Conservation (phyloP, 2,797 vertebrate genomes). For the Myotis vivesi region DNA sequence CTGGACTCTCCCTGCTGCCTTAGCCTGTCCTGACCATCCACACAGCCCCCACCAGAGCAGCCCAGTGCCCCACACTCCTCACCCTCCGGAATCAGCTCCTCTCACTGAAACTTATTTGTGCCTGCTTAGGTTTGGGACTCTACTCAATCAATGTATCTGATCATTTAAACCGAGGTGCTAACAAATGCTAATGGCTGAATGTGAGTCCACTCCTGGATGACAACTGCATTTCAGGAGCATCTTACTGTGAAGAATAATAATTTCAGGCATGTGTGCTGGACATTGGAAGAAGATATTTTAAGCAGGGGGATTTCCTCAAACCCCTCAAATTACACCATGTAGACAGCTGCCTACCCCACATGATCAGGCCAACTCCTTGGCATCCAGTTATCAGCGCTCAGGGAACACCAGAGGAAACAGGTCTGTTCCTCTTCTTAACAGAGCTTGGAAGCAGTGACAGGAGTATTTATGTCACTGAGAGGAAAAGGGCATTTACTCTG, state of each 20-base stretch:
- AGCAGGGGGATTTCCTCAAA: conserved; percentile 74
- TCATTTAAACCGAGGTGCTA: background rate
- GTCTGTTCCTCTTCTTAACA: background rate
- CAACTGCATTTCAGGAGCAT: background rate
- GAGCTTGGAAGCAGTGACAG: background rate
- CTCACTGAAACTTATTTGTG: background rate
- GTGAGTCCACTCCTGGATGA: background rate
- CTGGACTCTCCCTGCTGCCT: background rate
- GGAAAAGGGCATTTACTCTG: conserved; percentile 22
- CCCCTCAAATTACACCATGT: conserved; percentile 65
- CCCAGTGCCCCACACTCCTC: background rate
- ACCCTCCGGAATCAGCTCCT: background rate
- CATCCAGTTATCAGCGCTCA: background rate
- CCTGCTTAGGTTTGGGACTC: background rate
- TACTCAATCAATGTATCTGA: background rate
- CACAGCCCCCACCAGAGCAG: background rate
- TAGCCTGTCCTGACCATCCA: background rate
- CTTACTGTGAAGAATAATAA: background rate
- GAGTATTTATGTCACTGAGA: conserved; percentile 39
- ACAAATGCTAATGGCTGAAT: background rate
- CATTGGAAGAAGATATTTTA: conserved; percentile 64
- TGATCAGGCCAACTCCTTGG: conserved; percentile 43
- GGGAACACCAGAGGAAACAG: conserved; percentile 41
- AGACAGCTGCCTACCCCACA: conserved; percentile 67
- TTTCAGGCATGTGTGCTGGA: conserved; percentile 23